Base-by-base conservation (phyloP, 2,113 vertebrate species). In the Petromus typicus region DNA sequence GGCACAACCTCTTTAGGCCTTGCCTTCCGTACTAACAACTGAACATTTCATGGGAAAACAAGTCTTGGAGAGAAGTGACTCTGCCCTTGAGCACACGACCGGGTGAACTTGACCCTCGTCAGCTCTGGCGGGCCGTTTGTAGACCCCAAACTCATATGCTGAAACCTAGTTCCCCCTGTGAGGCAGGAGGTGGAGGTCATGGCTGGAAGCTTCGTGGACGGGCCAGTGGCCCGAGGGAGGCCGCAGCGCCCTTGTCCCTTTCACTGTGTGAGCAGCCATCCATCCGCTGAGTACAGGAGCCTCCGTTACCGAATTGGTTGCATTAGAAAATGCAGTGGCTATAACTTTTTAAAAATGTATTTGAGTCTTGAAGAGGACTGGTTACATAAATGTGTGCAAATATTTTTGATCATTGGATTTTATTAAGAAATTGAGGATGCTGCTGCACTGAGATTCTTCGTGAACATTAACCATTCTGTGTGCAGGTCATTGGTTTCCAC, bases 321-420 rank as follows among this genome's bases (percentile, higher is more conserved):
- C 30, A 34, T 93, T 79, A 76, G 90, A 82, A 92, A 67, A 95
- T 63, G 64, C 54, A 66, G 61, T 78, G 85, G 10, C 40, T 13
- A 10, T 85, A 30, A 48, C 80, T 88, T 85, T 89, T 81, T 79
- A 9, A 2, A 5, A 14, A 67, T 45, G 17, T 86, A 45, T 93
- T 80, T 89, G 69, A 85, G 71, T 73, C 79, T 48, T 2, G 9
- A 87, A 64, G 30, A 78, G 20, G 61, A 88, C 63, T 61, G 32
- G 9, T 86, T 89, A 63, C 48, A 57, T 37, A 90, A 43, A 71
- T 56, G 78, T 1, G 7, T 27, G 45, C 12, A 75, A 27, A 30
- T 64, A 78, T 66, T 71, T 92, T 76, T 90, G 89, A 54, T 81
- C 73, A 48, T 7, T 76, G 51, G 22, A 34, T 81, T 93, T 40